Percentiles rank a stretch among this genome's conserved stretches.
These are phyloP conservation scores for Syrmaticus mikado DNA, from an alignment of 2,113 vertebrate genomes.

Conservation along the genomic window DNA sequence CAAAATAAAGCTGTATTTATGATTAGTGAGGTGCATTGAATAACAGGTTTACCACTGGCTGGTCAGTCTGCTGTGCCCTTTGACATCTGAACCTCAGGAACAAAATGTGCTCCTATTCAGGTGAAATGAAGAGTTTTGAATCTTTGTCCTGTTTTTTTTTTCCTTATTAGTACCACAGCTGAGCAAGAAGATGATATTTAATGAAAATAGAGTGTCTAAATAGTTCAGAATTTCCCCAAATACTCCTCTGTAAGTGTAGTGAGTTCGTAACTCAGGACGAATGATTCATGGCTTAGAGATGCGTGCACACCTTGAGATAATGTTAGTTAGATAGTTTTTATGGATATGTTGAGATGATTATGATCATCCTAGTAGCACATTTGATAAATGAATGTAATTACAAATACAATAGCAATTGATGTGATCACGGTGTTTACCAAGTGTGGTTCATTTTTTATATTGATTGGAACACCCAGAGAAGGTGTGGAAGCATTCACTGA, in stretches of 20 bases:
- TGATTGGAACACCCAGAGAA: background rate
- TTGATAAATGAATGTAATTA: constrained; percentile 57
- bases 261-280: background rate
- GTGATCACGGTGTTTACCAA: constrained; percentile 13
- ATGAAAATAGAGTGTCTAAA: background rate
- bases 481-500: background rate
- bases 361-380: constrained; percentile 16
- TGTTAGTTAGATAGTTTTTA: background rate
- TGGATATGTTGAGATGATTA: constrained; percentile 16
- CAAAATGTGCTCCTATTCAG: background rate
- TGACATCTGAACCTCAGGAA: background rate
- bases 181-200: rapidly evolving
- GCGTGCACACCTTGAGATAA: background rate
- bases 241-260: background rate
- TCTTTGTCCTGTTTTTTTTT: no score
- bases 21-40: background rate
- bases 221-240: background rate
- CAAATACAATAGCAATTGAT: constrained; percentile 55
- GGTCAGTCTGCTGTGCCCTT: background rate
- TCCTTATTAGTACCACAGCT: no score
- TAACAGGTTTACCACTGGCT: background rate
- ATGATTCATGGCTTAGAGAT: background rate
- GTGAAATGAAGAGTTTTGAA: background rate
- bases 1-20: background rate
- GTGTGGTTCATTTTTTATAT: background rate